Base-by-base conservation (phyloP, 2,888 invertebrate genomes). In the Acronicta psi region DNA sequence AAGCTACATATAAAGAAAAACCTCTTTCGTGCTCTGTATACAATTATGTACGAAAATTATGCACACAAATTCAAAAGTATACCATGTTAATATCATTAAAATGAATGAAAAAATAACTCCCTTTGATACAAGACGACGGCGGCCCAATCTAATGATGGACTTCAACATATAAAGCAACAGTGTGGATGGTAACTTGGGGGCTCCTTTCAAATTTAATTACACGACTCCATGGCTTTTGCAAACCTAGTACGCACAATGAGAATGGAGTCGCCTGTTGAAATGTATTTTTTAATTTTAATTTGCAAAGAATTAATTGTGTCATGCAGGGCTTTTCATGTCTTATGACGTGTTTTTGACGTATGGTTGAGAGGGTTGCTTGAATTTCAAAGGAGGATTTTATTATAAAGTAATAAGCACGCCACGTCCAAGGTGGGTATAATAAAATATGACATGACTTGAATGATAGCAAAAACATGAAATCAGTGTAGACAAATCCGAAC, bases 31-130 rank as follows among this genome's bases (percentile, higher is more conserved):
- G 29, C 14, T 20, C 18, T 42, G n/a, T 40, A 34, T 17, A 59
- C 38, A 69, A 61, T 45, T 44, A 40, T 9, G 9, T 14, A 38
- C n/a, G 25, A 50, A 40, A 50, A 44, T 44, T 34, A 70, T 47
- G 6, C 31, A 51, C 47, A 55, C n/a, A 36, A 31, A 14, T 18
- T 2, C n/a, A 25, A 36, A 54, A 44, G 43, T 51, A 55, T 46
- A n/a, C 9, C 44, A 59, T 46, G 54, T 61, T 59, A 47, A 51
- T 70, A 44, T 74, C 66, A 79, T 73, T 73, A 73, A 74, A 79
- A 76, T 73, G 67, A 79, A 75, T 74, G 67, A 74, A 75, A 62
- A 62, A 51, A 47, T 40, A 31, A 38, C 49, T 49, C 20, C 40
- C 41, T 69, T 75, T 77, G 59, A 66, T 18, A 51, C 47, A n/a